phyloP scores from a whole-genome alignment of 2,113 vertebrate genomes.

The Gadus chalcogrammus region DNA sequence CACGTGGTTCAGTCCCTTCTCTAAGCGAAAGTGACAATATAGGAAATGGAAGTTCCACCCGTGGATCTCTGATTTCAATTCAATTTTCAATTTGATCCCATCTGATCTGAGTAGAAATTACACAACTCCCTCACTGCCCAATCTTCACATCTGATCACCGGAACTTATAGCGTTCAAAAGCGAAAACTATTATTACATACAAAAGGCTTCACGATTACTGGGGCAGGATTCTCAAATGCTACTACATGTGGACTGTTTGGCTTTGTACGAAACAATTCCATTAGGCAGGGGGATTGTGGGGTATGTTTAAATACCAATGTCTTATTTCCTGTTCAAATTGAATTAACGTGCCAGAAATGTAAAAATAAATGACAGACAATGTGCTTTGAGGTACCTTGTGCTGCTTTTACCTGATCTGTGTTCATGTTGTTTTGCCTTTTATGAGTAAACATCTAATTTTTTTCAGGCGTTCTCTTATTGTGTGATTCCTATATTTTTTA shows the following conservation, averaged over 20 bases:
- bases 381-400: conserved; percentile 59
- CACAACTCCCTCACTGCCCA: background rate
- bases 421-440: conserved; percentile 52
- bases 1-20: conserved; percentile 13
- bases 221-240: conserved; percentile 36
- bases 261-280: conserved; percentile 44
- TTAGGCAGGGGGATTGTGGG: conserved; percentile 33
- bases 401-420: conserved; percentile 56
- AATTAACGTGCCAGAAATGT: conserved; percentile 66
- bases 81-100: conserved; percentile 23
- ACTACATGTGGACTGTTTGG: conserved; percentile 39
- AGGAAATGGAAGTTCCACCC: background rate
- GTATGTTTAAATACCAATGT: conserved; percentile 35
- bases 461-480: conserved; percentile 50
- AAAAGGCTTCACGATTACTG: conserved; percentile 7
- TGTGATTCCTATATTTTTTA: conserved; percentile 48
- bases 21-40: background rate
- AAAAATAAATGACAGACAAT: conserved; percentile 53
- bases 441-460: conserved; percentile 23
- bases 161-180: background rate
- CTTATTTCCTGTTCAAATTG: conserved; percentile 46
- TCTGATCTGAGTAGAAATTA: background rate
- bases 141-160: conserved; percentile 11
- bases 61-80: conserved; percentile 10
- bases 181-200: conserved; percentile 10